Base-by-base conservation (phyloP, 2,888 invertebrate species). In the Latheticus oryzae region DNA sequence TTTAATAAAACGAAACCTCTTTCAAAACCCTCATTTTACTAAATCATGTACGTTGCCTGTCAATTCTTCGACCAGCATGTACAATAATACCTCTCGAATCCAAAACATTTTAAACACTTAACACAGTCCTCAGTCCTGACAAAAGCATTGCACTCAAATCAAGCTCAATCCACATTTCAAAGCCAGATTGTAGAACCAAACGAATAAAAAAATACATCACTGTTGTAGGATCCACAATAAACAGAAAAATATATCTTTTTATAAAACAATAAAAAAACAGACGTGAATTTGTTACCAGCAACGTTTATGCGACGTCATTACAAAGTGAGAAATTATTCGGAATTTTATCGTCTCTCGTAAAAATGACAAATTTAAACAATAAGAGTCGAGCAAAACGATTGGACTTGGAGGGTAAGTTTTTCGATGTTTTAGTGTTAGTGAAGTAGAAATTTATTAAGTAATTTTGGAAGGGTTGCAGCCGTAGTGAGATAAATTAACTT, bases 291-390 rank as follows among this genome's bases (percentile, higher is more conserved):
- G 21, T 38, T 23, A 38, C 21, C 7, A n/a, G 28, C n/a, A n/a
- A n/a, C 43, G 16, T 43, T 43, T 43, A 47, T 23, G 33, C 19
- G 16, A 5, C 23, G 47, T 17, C 47, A 33, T 47, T 47, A 47
- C 32, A 17, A 32, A 7, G 19, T 23, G 32, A 47, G 12, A 47
- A 33, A 47, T 47, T 45, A 45, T 45, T 11, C 21, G 23, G 9
- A 40, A 32, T 45, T 45, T 47, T 33, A 47, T 33, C 5, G 13
- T n/a, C 21, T 12, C 13, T 7, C 21, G 23, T 47, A 47, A 47
- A 47, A 33, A 33, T 32, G 28, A 13, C 15, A n/a, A 13, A 16
- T 26, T 26, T 24, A 26, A 26, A 13, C 26, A 15, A 26, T 43
- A 43, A 43, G 26, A 2, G n/a, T n/a, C n/a, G n/a, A n/a, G n/a